A percentile compares a stretch with the other conserved stretches of the same genome.
Evolutionary conservation across 2,888 invertebrate species (phyloP).

Genomic region (Cephus pygmeus): DNA sequence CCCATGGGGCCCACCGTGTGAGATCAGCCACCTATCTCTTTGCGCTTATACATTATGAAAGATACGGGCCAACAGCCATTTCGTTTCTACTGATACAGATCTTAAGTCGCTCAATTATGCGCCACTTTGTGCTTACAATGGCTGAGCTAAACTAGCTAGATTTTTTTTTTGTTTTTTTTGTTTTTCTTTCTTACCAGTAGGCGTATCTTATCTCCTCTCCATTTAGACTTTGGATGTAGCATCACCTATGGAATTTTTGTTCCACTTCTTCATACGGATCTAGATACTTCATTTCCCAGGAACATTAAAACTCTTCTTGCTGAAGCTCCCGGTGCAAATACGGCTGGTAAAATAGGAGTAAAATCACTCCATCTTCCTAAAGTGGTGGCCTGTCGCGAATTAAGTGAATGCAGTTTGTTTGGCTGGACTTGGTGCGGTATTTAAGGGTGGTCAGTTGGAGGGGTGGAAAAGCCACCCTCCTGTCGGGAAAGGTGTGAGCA

Average conservation of each 20-base stretch:
- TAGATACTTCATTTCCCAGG: no score
- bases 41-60: slow-evolving; percentile 10
- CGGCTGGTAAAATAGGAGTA: no score
- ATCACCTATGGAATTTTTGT: no score
- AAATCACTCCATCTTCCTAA: no score
- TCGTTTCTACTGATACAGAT: slow-evolving; percentile 22
- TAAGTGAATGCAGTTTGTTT: slow-evolving; percentile 45
- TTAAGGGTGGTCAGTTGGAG: slow-evolving; percentile 29
- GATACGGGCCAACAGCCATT: slow-evolving; percentile 9
- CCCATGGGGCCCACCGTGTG: not conserved
- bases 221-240: no score
- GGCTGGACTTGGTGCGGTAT: slow-evolving; percentile 34
- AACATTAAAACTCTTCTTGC: no score
- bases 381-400: slow-evolving; percentile 26
- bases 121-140: slow-evolving; percentile 12
- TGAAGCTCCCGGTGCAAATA: no score
- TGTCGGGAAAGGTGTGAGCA: slow-evolving; percentile 30
- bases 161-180: no score
- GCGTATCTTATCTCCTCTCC: no score
- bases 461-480: slow-evolving; percentile 24
- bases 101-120: slow-evolving; percentile 21
- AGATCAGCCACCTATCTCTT: slow-evolving; percentile 13
- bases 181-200: no score
- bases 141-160: no score
- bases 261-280: no score